phyloP scores from a whole-genome alignment of 2,888 invertebrate species.

The Hermaeophaga mercurialis region DNA sequence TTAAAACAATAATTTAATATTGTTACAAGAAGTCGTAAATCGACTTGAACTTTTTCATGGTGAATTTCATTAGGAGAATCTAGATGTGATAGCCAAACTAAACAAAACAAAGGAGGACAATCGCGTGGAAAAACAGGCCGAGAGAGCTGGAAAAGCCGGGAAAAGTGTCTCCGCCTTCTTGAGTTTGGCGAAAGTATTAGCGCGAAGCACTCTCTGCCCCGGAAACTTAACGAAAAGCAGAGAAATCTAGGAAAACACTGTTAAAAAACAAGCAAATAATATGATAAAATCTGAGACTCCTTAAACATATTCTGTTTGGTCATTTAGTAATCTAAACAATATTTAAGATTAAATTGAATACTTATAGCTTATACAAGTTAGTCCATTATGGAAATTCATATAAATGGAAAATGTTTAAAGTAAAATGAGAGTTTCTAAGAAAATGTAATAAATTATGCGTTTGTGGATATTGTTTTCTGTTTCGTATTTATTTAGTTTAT shows the following conservation, averaged over 20 bases:
- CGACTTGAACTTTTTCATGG: conserved; percentile 26
- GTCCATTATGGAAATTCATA: no score
- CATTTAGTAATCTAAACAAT: no score
- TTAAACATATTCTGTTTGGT: no score
- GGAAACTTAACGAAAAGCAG: conserved; percentile 39
- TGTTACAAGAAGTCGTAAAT: conserved; percentile 22
- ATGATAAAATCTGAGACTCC: no score
- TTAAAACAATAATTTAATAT: conserved; percentile 21
- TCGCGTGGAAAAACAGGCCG: conserved; percentile 33
- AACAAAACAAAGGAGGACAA: conserved; percentile 34
- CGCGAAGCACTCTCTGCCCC: conserved; percentile 42
- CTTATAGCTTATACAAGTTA: no score
- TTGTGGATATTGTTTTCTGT: no score
- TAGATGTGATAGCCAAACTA: conserved; percentile 30
- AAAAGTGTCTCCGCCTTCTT: conserved; percentile 33
- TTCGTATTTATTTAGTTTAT: no score
- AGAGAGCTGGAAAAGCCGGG: conserved; percentile 19
- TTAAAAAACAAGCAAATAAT: conserved; percentile 5
- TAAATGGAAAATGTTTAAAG: no score
- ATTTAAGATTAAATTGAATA: no score
- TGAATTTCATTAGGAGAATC: conserved; percentile 34
- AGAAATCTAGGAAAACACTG: conserved; percentile 11
- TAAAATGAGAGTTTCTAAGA: no score
- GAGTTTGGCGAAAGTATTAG: conserved; percentile 43
- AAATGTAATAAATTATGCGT: no score